phyloP scores from a whole-genome alignment of 37 sponge, comb jelly and placozoan species.

The Bolinopsis microptera region DNA sequence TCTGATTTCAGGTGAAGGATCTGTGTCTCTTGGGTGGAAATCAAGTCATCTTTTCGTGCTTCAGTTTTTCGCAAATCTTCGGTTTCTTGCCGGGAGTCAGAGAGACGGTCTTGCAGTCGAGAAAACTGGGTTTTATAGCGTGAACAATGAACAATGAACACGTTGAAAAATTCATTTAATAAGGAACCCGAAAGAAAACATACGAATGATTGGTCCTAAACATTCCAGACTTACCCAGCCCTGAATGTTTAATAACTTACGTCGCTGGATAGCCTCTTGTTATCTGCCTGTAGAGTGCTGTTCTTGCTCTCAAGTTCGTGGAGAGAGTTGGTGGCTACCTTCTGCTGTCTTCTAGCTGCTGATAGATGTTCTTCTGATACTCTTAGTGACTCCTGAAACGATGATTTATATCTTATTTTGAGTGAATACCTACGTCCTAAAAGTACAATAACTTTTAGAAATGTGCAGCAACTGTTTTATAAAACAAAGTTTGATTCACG shows the following conservation, averaged over 20 bases:
- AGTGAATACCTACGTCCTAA: no score
- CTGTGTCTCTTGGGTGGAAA: not conserved
- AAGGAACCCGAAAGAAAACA: no score
- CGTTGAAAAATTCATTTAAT: no score
- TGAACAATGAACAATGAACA: no score
- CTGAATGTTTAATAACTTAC: not conserved
- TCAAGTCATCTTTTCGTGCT: not conserved
- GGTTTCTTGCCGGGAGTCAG: conserved; percentile 23
- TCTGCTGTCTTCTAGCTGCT: not conserved
- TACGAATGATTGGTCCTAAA: not conserved
- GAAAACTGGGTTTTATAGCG: conserved; percentile 6
- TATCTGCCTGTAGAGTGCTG: not conserved
- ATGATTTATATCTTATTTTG: no score
- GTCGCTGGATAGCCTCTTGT: not conserved
- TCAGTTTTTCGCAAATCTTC: not conserved
- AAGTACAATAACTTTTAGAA: no score
- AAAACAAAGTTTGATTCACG: no score
- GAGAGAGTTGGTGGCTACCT: not conserved
- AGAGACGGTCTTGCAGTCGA: not conserved
- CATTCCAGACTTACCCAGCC: no score
- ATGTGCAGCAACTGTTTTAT: no score
- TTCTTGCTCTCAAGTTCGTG: conserved; percentile 1
- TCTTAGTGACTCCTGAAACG: not conserved
- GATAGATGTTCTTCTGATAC: not conserved
- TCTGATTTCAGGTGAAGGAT: not conserved